These are phyloP conservation scores for Hyposoter dolosus DNA, from an alignment of 2,888 invertebrate genomes.

Conservation along the genomic window DNA sequence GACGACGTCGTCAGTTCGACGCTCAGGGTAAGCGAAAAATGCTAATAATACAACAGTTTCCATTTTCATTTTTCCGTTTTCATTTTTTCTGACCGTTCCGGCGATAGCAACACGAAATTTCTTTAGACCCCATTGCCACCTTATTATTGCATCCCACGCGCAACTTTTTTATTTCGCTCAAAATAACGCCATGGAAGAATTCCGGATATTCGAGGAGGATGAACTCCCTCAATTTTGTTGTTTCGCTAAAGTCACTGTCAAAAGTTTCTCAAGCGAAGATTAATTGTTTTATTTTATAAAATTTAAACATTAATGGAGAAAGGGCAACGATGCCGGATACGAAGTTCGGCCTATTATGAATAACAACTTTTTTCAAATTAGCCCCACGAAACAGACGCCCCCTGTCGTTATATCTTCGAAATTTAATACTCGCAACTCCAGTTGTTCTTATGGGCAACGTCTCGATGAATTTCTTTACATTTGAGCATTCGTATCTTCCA, in stretches of 20 bases:
- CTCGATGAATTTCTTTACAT: not conserved
- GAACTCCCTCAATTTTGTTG: not conserved
- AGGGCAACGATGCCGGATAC: not conserved
- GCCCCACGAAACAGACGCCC: not conserved
- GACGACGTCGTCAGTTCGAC: constrained; percentile 82
- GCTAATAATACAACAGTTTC: not conserved
- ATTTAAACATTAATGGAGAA: not conserved
- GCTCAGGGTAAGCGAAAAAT: constrained; percentile 80
- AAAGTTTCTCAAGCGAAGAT: not conserved
- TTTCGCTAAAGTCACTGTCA: too few species aligned
- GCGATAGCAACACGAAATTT: too few species aligned
- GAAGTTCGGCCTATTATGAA: not conserved
- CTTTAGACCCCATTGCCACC: too few species aligned
- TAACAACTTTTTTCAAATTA: not conserved
- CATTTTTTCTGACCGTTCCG: too few species aligned
- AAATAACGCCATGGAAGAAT: not conserved
- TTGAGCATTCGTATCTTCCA: not conserved
- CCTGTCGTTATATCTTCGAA: not conserved
- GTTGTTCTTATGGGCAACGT: too few species aligned
- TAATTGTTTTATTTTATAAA: not conserved
- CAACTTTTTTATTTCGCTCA: not conserved
- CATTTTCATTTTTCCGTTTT: too few species aligned
- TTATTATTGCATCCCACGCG: not conserved
- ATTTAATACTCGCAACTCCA: too few species aligned
- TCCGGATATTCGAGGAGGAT: not conserved